Percentiles rank a stretch among this genome's conserved stretches.
Conservation (phyloP, 2,888 invertebrate species). For the Hirtodrosophila cameraria region DNA sequence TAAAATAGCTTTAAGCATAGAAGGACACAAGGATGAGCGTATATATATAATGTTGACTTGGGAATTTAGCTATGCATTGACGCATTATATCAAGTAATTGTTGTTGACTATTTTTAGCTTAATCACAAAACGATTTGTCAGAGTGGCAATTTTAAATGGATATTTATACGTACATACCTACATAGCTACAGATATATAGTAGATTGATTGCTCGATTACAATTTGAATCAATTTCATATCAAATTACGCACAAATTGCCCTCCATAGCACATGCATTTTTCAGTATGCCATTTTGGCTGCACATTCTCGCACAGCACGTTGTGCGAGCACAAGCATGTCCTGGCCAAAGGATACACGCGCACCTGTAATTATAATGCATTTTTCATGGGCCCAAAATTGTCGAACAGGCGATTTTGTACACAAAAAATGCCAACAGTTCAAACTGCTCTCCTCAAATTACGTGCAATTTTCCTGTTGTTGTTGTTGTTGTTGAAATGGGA, state of each 20-base stretch:
- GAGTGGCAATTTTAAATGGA: constrained; percentile 16
- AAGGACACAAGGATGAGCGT: too few relatives aligned
- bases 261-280: constrained; percentile 46
- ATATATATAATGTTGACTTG: too few relatives aligned
- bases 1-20: too few relatives aligned
- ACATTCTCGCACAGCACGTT: not conserved
- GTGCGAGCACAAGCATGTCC: not conserved
- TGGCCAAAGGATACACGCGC: not conserved
- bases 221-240: constrained; percentile 50
- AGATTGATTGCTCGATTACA: constrained; percentile 8
- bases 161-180: too few relatives aligned
- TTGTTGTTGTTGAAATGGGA: constrained; percentile 17
- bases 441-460: constrained; percentile 41
- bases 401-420: constrained; percentile 5
- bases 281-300: constrained; percentile 5
- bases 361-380: constrained; percentile 65
- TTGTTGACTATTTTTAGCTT: too few relatives aligned
- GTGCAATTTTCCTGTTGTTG: too few relatives aligned
- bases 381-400: constrained; percentile 60
- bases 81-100: too few relatives aligned
- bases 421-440: constrained; percentile 50
- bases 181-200: too few relatives aligned
- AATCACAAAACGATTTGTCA: too few relatives aligned
- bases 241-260: constrained; percentile 71
- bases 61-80: too few relatives aligned